Conservation (phyloP, 2,888 invertebrate species). For the Callimorpha dominula region DNA sequence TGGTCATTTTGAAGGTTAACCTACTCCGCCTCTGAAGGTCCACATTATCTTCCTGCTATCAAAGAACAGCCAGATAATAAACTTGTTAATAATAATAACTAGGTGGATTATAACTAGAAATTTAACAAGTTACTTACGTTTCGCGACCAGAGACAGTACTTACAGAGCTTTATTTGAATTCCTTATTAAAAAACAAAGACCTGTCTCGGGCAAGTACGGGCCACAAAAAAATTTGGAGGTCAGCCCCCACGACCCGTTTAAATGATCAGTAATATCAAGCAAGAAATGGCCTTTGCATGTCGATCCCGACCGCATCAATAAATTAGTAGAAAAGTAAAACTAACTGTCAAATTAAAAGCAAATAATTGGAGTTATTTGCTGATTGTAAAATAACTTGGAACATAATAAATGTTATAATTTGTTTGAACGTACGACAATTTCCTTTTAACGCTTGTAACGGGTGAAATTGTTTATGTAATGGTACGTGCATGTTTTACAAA, state of each 20-base stretch:
- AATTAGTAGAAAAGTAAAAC: not conserved
- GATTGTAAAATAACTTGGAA: not conserved
- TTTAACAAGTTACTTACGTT: not conserved
- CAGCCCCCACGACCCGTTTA: too few species aligned
- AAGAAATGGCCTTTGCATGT: too few species aligned
- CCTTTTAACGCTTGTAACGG: slow-evolving; percentile 15
- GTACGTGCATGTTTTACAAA: slow-evolving; percentile 19
- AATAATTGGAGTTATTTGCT: not conserved
- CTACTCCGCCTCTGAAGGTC: slow-evolving; percentile 13
- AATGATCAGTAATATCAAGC: too few species aligned
- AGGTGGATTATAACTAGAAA: slow-evolving; percentile 6
- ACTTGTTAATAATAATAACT: slow-evolving; percentile 32
- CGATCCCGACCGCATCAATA: too few species aligned
- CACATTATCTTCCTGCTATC: slow-evolving; percentile 32
- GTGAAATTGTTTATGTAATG: slow-evolving; percentile 23
- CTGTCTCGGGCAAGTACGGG: too few species aligned
- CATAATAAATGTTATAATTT: slow-evolving; percentile 11
- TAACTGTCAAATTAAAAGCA: not conserved
- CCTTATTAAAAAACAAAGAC: too few species aligned
- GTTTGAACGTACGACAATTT: slow-evolving; percentile 9
- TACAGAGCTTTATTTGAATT: not conserved
- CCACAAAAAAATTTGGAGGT: too few species aligned
- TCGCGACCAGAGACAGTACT: not conserved
- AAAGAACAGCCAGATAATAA: slow-evolving; percentile 33
- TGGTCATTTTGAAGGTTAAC: slow-evolving; percentile 31